Percentiles rank a stretch among this genome's conserved stretches.
Evolutionary conservation across 2,888 invertebrate species (phyloP).

Genomic region (Odontomyia ornata): DNA sequence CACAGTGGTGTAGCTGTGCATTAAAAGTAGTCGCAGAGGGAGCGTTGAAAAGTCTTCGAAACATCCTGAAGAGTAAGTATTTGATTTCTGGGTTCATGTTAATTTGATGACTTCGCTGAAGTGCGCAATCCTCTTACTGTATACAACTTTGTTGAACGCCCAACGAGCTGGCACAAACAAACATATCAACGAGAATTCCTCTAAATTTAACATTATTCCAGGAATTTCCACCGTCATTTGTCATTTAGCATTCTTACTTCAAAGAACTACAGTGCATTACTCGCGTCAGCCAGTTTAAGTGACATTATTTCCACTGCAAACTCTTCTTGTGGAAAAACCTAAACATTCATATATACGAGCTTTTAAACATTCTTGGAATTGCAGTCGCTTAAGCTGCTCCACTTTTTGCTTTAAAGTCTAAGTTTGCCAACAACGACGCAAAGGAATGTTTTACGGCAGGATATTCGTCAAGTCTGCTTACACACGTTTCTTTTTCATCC

Average conservation of each 20-base stretch:
- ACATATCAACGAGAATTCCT: no score
- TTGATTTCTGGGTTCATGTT: no score
- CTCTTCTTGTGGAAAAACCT: neutral
- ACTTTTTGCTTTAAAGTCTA: conserved; percentile 4
- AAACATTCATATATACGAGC: neutral
- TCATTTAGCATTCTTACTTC: neutral
- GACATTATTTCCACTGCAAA: neutral
- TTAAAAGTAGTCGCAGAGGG: no score
- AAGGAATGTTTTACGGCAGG: neutral
- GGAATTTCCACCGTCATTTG: no score
- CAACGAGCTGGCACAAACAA: no score
- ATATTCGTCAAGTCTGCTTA: neutral
- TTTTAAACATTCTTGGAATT: neutral
- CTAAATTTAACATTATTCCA: no score
- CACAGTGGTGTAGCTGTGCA: no score
- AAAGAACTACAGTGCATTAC: neutral
- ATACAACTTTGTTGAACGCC: no score
- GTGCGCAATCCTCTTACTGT: no score
- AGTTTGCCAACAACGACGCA: neutral
- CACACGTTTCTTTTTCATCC: neutral
- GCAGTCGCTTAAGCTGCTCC: conserved; percentile 1
- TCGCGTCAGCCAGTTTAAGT: neutral
- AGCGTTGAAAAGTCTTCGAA: no score
- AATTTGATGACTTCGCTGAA: no score
- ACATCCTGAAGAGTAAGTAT: no score